A percentile compares a stretch with the other conserved stretches of the same genome.
phyloP scores from a whole-genome alignment of 2,888 invertebrate species.

The Eupithecia subfuscata region DNA sequence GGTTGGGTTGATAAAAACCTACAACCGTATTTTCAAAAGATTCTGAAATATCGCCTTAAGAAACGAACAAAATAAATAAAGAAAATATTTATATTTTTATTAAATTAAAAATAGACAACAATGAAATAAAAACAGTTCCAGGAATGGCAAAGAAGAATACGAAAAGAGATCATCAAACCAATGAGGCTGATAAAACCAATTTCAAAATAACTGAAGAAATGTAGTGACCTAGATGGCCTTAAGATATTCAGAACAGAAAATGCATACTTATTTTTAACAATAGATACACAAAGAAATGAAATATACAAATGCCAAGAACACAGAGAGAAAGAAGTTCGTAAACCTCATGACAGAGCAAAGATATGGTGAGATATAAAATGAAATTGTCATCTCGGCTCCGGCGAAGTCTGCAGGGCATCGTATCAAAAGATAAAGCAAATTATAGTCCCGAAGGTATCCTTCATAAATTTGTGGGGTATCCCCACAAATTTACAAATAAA shows the following conservation, averaged over 20 bases:
- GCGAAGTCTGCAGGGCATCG: constrained; percentile 4
- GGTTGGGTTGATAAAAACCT: background rate
- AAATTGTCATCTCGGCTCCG: constrained; percentile 14
- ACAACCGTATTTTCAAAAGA: background rate
- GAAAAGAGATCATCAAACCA: background rate
- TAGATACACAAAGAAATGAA: background rate
- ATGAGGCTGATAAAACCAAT: background rate
- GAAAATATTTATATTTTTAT: background rate
- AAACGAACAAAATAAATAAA: background rate
- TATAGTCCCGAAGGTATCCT: constrained; percentile 5
- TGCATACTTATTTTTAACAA: background rate
- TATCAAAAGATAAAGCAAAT: constrained; percentile 17
- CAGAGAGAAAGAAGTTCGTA: background rate
- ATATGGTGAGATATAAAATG: constrained; percentile 8
- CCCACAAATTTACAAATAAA: constrained; percentile 7
- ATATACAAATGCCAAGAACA: background rate
- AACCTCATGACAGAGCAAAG: background rate
- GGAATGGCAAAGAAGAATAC: background rate
- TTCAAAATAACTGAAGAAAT: background rate
- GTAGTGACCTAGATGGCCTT: background rate
- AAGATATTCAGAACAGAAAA: background rate
- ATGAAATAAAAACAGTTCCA: background rate
- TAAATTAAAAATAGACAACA: background rate
- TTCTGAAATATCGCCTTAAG: background rate
- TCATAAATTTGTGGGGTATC: too few species aligned